phyloP scores from a whole-genome alignment of 2,797 vertebrate species.

The Peromyscus melanophrys region DNA sequence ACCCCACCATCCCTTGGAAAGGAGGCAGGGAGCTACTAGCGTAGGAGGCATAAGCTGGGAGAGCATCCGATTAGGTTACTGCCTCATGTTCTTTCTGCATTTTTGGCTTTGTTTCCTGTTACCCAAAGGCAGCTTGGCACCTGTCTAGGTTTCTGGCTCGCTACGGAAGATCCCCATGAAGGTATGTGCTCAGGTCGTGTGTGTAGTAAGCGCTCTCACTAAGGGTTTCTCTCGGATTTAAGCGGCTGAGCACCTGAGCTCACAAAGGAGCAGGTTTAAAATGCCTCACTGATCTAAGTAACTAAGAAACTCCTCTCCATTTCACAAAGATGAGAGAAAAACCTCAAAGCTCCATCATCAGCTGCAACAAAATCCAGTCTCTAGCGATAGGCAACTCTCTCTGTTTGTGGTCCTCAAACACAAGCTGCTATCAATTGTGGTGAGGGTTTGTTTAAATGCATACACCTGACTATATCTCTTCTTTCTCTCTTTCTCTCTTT shows the following conservation, averaged over 20 bases:
- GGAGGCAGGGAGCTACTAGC: neutral
- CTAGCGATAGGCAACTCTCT: neutral
- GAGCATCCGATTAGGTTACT: neutral
- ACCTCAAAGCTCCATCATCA: neutral
- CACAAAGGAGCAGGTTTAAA: slow-evolving; percentile 54
- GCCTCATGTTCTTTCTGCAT: neutral
- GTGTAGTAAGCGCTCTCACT: slow-evolving; percentile 39
- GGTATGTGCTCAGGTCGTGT: neutral
- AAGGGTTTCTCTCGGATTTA: slow-evolving; percentile 28
- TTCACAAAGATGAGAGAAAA: slow-evolving; percentile 58
- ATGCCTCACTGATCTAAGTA: slow-evolving; percentile 67
- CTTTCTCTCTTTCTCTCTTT: too few relatives aligned
- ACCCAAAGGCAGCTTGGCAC: neutral
- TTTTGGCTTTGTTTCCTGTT: slow-evolving; percentile 53
- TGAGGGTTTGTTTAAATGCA: neutral
- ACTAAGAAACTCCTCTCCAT: slow-evolving; percentile 63
- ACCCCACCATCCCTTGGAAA: neutral
- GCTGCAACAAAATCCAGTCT: neutral
- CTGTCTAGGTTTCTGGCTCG: slow-evolving; percentile 3
- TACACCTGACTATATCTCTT: neutral
- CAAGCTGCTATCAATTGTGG: neutral
- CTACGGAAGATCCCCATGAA: neutral
- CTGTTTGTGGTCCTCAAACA: neutral
- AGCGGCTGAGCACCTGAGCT: slow-evolving; percentile 52
- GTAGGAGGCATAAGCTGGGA: neutral